Evolutionary conservation across 2,888 invertebrate species (phyloP), one percentile per base, ranked within the genome.

Genomic region (Biston betularia): DNA sequence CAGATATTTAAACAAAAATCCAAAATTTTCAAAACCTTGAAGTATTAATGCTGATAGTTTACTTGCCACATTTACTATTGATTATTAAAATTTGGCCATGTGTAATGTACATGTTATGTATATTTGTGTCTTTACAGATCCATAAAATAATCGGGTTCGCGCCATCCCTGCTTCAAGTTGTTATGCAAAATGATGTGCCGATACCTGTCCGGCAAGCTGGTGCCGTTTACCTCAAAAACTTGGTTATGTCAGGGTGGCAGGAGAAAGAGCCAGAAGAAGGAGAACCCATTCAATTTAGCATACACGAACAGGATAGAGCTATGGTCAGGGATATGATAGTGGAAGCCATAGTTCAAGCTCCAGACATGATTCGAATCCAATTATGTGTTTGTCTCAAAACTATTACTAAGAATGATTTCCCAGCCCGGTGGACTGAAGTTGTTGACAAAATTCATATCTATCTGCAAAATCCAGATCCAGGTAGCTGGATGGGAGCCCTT

Each of bases 401-500:
- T 71, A 98, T 99, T 72, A 97, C 99, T 53, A 99, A 99, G 87
- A 96, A 97, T 86, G 99, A 99, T 88, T 99, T 99, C 87, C 99
- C 99, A 6, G 96, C 96, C 55, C 95, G 97, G 75, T 99, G 99
- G 99, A 97, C 99, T 0, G 97, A 97, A 86, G 96, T 99, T 72
- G 98, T 99, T 10, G 99, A 99, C 85, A 99, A 99, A 94, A 97
- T 99, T 72, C 97, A 97, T 81, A 96, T 98, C 81, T 98, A 98
- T 87, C 94, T 99, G 68, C 97, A 98, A 91, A 98, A 97, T 90
- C 96, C 97, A n/a, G 98, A 98, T 83, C 96, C 96, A 1, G 95
- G 95, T 73, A 96, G 96, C 64, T 98, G 98, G 98, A 97, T 97
- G 91, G 99, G 99, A 58, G 98, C 99, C 55, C 95, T 99, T 6